phyloP scores from a whole-genome alignment of 2,888 invertebrate species.

The Oeneis ivallda region DNA sequence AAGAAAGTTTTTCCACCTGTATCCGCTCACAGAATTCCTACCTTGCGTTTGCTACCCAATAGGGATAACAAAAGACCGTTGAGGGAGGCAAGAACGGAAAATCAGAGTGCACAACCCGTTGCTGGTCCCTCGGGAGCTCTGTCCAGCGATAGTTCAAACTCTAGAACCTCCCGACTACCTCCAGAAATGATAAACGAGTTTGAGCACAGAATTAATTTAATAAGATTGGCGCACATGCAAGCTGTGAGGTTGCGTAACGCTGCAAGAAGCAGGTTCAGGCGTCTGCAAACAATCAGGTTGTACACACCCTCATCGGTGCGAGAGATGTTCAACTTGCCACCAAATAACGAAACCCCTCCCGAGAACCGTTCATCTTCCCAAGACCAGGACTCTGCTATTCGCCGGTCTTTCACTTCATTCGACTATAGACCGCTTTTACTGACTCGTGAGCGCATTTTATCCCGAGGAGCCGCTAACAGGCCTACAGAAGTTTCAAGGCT shows the following conservation, averaged over 20 bases:
- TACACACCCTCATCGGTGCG: conserved; percentile 72
- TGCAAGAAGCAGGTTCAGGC: conserved; percentile 65
- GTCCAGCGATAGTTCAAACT: conserved; percentile 25
- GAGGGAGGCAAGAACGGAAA: conserved; percentile 43
- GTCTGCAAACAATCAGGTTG: conserved; percentile 69
- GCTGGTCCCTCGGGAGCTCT: conserved; percentile 49
- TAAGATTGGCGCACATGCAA: conserved; percentile 71
- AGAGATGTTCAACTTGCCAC: conserved; percentile 66
- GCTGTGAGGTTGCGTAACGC: conserved; percentile 68
- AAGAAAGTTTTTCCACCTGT: conserved; percentile 62
- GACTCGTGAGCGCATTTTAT: conserved; percentile 49
- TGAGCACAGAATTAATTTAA: conserved; percentile 66
- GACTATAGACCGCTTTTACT: conserved; percentile 51
- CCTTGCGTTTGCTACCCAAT: conserved; percentile 57
- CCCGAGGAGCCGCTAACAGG: conserved; percentile 40
- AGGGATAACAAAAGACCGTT: conserved; percentile 45
- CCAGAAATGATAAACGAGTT: conserved; percentile 57
- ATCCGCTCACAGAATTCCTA: conserved; percentile 66
- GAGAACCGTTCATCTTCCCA: conserved; percentile 48
- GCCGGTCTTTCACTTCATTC: conserved; percentile 51
- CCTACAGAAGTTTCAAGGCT: conserved; percentile 46
- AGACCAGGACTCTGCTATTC: conserved; percentile 46
- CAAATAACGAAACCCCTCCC: conserved; percentile 52
- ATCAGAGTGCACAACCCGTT: conserved; percentile 56
- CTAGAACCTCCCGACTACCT: conserved; percentile 42